Conservation (phyloP, 2,113 vertebrate species). For the Strix uralensis region DNA sequence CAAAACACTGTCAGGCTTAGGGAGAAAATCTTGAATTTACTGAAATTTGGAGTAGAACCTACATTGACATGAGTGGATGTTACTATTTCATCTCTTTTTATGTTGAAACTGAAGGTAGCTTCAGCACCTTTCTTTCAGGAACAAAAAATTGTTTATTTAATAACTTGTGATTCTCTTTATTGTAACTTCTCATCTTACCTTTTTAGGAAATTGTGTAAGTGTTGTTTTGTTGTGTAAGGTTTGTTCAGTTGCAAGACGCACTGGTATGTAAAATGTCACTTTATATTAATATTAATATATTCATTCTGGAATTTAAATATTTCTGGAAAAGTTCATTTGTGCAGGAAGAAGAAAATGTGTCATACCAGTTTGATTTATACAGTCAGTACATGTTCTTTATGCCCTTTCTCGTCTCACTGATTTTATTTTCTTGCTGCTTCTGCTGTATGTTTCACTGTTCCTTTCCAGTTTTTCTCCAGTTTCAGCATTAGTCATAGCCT, state of each 20-base stretch:
- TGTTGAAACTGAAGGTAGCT: background rate
- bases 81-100: background rate
- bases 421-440: background rate
- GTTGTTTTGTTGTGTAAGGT: background rate
- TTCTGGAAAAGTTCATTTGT: background rate
- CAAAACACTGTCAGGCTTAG: background rate
- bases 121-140: background rate
- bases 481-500: background rate
- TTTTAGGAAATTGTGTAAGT: background rate
- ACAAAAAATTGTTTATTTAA: background rate
- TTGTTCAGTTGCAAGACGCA: background rate
- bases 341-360: background rate
- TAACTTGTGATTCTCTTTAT: background rate
- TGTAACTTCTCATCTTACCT: background rate
- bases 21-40: background rate
- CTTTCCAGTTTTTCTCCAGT: background rate
- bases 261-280: background rate
- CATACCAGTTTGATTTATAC: background rate
- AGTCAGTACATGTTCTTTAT: background rate
- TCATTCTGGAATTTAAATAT: background rate
- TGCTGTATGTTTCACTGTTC: background rate
- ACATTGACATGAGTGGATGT: rapidly evolving
- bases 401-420: background rate
- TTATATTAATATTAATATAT: background rate
- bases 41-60: background rate